A percentile compares a stretch with the other conserved stretches of the same genome.
Conservation (phyloP, 2,797 vertebrate species). For the Coregonus suidteri region DNA sequence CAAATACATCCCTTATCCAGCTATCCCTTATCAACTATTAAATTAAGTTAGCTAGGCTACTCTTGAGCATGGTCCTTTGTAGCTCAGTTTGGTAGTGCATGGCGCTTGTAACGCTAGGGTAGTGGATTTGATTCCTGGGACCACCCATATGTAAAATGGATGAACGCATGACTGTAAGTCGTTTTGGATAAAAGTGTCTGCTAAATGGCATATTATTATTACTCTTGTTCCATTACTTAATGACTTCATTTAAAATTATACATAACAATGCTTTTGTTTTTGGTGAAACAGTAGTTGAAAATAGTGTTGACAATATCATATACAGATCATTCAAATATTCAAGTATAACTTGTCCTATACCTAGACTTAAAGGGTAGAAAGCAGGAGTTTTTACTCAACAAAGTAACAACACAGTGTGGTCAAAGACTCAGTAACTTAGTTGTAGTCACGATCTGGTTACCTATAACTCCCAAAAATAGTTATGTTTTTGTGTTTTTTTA, state of each 20-base stretch:
- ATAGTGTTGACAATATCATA: conserved; percentile 35
- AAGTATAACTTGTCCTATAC: conserved; percentile 27
- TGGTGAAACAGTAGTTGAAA: conserved; percentile 22
- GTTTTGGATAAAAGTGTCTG: neutral
- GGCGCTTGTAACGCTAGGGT: too few relatives aligned
- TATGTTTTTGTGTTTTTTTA: too few relatives aligned
- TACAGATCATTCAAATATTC: conserved; percentile 35
- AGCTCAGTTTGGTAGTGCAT: neutral
- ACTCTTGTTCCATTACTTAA: neutral
- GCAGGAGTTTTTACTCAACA: too few relatives aligned
- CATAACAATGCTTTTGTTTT: conserved; percentile 22
- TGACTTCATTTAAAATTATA: neutral
- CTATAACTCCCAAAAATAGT: too few relatives aligned
- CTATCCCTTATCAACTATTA: neutral
- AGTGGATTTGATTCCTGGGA: too few relatives aligned
- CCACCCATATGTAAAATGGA: too few relatives aligned
- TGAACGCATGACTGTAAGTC: too few relatives aligned
- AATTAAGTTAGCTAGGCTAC: neutral
- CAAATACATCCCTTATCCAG: conserved; percentile 5
- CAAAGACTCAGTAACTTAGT: too few relatives aligned
- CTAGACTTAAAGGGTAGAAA: conserved; percentile 10
- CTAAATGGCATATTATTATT: neutral
- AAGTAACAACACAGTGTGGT: too few relatives aligned
- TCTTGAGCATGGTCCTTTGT: neutral
- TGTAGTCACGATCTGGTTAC: too few relatives aligned